phyloP scores from a whole-genome alignment of 2,113 vertebrate genomes.

The Gymnorhina tibicen region DNA sequence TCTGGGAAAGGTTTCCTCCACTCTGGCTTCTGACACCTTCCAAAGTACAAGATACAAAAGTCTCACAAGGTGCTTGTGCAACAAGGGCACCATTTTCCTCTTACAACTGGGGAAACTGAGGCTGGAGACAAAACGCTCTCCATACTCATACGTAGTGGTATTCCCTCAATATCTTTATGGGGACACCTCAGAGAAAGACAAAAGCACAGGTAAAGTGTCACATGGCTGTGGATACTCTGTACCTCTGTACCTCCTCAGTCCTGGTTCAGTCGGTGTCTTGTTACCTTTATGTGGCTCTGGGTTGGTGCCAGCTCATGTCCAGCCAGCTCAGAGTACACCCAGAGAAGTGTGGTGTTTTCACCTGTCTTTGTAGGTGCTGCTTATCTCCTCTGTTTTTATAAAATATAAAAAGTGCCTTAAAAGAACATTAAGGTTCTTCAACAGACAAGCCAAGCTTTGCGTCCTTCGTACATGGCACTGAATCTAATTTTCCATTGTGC shows the following conservation, averaged over 20 bases:
- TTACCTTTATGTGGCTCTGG: neutral
- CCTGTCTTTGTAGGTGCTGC: neutral
- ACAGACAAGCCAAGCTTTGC: neutral
- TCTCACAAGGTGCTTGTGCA: neutral
- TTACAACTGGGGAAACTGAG: neutral
- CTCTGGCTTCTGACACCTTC: neutral
- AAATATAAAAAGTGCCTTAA: neutral
- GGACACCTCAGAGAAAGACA: neutral
- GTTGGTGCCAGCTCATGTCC: neutral
- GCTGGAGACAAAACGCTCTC: neutral
- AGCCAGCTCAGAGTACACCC: neutral
- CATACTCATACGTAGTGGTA: rapidly evolving
- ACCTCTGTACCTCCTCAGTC: too few relatives aligned
- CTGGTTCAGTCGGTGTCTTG: rapidly evolving
- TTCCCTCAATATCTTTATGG: neutral
- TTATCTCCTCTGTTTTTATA: neutral
- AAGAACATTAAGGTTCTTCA: neutral
- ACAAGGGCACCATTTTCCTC: neutral
- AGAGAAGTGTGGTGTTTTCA: neutral
- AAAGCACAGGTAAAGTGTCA: neutral
- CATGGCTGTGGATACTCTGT: neutral
- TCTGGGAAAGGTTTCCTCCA: neutral
- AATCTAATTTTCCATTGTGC: neutral
- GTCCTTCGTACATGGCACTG: neutral
- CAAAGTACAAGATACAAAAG: neutral